Evolutionary conservation across 2,797 vertebrate genomes (phyloP).

Genomic region (Fistularia tabacaria): DNA sequence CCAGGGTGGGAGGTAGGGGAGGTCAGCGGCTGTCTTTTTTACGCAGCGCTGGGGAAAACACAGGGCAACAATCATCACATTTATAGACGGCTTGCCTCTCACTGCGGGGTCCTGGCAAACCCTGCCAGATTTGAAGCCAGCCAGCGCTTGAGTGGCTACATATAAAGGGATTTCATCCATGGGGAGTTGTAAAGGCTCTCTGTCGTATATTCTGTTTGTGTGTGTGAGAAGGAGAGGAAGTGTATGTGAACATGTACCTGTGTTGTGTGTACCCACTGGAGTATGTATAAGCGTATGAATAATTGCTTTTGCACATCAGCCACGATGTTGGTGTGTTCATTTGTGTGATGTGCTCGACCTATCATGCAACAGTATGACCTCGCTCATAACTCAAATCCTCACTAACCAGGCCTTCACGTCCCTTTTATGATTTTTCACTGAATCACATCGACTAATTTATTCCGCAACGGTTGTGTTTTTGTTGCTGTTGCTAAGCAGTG

Average conservation of each 20-base stretch:
- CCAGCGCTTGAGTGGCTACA: constrained; percentile 57
- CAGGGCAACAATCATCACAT: constrained; percentile 56
- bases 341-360: not conserved
- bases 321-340: not conserved
- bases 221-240: not conserved
- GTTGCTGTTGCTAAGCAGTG: constrained; percentile 49
- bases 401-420: constrained; percentile 33
- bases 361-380: constrained; percentile 16
- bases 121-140: constrained; percentile 55
- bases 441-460: constrained; percentile 52
- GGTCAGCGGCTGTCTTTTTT: constrained; percentile 52
- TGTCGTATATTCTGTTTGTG: constrained; percentile 10
- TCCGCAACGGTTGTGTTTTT: constrained; percentile 56
- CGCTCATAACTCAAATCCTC: constrained; percentile 33
- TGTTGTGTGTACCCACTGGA: constrained; percentile 12
- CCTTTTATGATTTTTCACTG: constrained; percentile 52
- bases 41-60: constrained; percentile 41
- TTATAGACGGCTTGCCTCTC: constrained; percentile 48
- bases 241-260: constrained; percentile 1
- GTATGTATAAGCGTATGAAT: constrained; percentile 11
- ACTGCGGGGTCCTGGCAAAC: constrained; percentile 28
- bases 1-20: constrained; percentile 39
- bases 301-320: constrained; percentile 14
- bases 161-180: constrained; percentile 58
- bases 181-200: constrained; percentile 44